Base-by-base conservation (phyloP, 2,113 vertebrate species). In the Scomber japonicus region DNA sequence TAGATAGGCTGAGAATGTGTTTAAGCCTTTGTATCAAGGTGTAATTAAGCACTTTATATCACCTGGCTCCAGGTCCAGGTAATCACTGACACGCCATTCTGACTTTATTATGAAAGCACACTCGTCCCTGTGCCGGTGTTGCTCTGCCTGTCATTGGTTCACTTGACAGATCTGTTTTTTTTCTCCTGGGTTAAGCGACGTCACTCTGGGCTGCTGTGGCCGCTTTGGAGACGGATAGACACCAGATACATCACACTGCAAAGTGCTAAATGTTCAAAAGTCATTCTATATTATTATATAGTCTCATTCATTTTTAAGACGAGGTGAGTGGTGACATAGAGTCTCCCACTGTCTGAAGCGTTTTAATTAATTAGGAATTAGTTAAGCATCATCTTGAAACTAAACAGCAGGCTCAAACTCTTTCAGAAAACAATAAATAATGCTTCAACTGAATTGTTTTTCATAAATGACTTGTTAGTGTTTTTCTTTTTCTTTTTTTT, bases 171-270 rank as follows among this genome's bases (percentile, higher is more conserved):
- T 54, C 56, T 61, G 71, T 62, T 46, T 44, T 61, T 61, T 56
- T 77, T 63, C 72, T 82, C 80, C 79, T 54, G 68, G 66, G 68
- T 66, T 44, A 21, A 70, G 78, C 91, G 92, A 94, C 94, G 92
- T 94, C 94, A 94, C 83, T 75, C 55, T 35, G 73, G 19, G 75
- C 76, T 59, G 78, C 60, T 82, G 55, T 65, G 84, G 8, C 69
- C 12, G 44, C 80, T 60, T 15, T n/a, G 53, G 82, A 70, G 78
- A 75, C 53, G 3, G 35, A 40, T 40, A 40, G 35, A 40, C 35
- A 2, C 35, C 6, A 9, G 35, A 66, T 30, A 21, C 51, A 83
- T 69, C 68, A 81, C 70, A 59, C 53, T 62, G 9, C 44, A 17
- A 67, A 80, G 48, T 71, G 24, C 8, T 5, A 45, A 31, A 13